These are phyloP conservation scores for Cancer borealis DNA, from an alignment of 2,888 invertebrate genomes.

Conservation along the genomic window DNA sequence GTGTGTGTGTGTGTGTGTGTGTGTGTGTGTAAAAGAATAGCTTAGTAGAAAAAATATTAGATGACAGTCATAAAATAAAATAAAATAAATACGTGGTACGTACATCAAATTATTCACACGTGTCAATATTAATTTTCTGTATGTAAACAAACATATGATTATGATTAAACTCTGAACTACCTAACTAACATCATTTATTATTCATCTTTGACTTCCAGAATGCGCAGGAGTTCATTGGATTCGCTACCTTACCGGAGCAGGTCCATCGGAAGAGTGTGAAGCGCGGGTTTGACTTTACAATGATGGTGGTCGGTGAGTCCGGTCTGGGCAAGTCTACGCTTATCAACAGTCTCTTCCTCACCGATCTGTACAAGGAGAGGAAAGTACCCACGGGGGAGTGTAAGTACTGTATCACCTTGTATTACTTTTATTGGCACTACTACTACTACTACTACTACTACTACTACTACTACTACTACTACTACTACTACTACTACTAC, in stretches of 20 bases:
- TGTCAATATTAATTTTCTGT: no score
- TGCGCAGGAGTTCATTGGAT: conserved; percentile 91
- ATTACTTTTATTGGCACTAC: not conserved
- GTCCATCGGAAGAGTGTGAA: conserved; percentile 98
- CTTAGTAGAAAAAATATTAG: no score
- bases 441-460: conserved; percentile 33
- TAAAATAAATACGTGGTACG: no score
- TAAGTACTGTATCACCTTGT: conserved; percentile 80
- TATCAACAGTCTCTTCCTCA: conserved; percentile 95
- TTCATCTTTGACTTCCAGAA: conserved; percentile 53
- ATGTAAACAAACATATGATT: not conserved
- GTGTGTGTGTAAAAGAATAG: no score
- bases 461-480: conserved; percentile 45
- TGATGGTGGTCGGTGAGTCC: conserved; percentile 97
- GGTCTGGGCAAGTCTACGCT: conserved; percentile 97
- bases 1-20: no score
- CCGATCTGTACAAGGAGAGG: conserved; percentile 94
- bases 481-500: conserved; percentile 24
- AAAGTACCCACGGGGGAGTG: conserved; percentile 87
- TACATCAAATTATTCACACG: no score
- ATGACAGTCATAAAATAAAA: no score
- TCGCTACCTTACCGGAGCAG: conserved; percentile 96
- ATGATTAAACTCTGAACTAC: not conserved
- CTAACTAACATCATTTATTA: not conserved
- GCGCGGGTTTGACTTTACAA: conserved; percentile 96